A percentile compares a stretch with the other conserved stretches of the same genome.
Evolutionary conservation across 2,113 vertebrate species (phyloP).

Genomic region (Actinemys pallida): DNA sequence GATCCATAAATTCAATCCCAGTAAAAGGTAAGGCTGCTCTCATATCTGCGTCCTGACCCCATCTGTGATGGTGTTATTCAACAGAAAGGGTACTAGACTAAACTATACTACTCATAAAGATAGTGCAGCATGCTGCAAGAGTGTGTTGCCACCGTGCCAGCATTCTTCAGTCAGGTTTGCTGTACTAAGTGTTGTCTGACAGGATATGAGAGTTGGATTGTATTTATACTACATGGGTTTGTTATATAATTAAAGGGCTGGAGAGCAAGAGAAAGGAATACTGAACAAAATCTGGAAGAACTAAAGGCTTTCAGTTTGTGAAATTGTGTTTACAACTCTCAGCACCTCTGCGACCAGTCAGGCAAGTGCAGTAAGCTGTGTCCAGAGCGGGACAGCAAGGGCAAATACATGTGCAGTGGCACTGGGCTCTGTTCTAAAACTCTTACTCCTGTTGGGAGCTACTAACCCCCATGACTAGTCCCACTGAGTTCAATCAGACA

Average conservation of each 20-base stretch:
- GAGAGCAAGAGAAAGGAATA: neutral
- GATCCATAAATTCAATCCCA: neutral
- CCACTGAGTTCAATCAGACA: neutral
- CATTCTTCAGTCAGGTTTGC: conserved; percentile 14
- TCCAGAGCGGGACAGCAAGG: neutral
- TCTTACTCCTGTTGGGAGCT: neutral
- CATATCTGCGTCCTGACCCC: conserved; percentile 13
- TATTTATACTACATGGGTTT: neutral
- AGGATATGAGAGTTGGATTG: conserved; percentile 4
- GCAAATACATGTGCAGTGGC: neutral
- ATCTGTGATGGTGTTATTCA: conserved; percentile 27
- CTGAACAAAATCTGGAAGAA: neutral
- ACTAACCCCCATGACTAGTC: neutral
- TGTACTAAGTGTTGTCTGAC: conserved; percentile 26
- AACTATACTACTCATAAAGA: conserved; percentile 56
- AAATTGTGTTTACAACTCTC: neutral
- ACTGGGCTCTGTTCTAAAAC: neutral
- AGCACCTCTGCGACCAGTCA: neutral
- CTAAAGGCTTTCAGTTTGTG: neutral
- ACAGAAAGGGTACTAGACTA: conserved; percentile 41
- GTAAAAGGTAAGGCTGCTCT: conserved; percentile 32
- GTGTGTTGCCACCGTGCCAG: conserved; percentile 38
- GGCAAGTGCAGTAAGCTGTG: neutral
- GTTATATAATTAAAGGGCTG: neutral
- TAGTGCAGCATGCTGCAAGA: neutral